A percentile compares a stretch with the other conserved stretches of the same genome.
phyloP scores from a whole-genome alignment of 2,797 vertebrate species.

The Pseudochromis fuscus region DNA sequence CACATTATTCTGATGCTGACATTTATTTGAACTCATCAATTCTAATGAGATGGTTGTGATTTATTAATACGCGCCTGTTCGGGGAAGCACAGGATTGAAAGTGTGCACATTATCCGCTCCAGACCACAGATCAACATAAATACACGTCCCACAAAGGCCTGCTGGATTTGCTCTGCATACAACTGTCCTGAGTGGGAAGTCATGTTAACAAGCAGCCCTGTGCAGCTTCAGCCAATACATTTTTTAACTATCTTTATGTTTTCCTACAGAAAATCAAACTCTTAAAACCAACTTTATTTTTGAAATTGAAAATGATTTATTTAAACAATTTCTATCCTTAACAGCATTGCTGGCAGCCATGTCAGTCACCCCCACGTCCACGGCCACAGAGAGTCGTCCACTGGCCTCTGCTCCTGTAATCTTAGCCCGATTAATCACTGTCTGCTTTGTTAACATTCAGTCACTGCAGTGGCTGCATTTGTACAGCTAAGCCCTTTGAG shows the following conservation, averaged over 20 bases:
- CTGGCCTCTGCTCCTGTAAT: slow-evolving; percentile 1
- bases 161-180: not conserved
- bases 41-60: not conserved
- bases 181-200: not conserved
- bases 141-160: not conserved
- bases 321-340: too few species aligned
- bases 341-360: too few species aligned
- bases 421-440: slow-evolving; percentile 1
- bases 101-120: too few species aligned
- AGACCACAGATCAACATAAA: too few species aligned
- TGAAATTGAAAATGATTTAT: too few species aligned
- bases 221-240: not conserved
- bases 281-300: not conserved
- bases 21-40: not conserved
- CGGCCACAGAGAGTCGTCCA: not conserved
- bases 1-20: not conserved
- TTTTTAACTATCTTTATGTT: not conserved
- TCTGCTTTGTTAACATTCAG: slow-evolving; percentile 21
- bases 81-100: not conserved
- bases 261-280: not conserved
- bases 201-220: not conserved
- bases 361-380: not conserved
- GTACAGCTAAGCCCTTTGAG: slow-evolving; percentile 34
- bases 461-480: slow-evolving; percentile 27
- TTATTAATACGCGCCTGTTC: not conserved